Base-by-base conservation (phyloP, 2,113 vertebrate species). In the Podilymbus podiceps region DNA sequence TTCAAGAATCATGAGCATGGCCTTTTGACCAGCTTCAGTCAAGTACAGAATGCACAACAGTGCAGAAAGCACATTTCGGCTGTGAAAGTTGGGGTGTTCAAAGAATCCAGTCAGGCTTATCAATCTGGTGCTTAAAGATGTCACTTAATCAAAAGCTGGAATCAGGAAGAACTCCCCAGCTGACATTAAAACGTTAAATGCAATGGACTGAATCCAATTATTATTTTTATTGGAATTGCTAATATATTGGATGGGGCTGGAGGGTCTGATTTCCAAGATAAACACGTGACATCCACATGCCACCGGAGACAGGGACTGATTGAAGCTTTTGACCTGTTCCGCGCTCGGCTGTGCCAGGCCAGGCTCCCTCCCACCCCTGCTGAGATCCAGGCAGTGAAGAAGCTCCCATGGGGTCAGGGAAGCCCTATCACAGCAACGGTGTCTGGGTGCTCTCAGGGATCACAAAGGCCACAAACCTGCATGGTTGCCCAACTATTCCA, bases 211-310 rank as follows among this genome's bases (percentile, higher is more conserved):
- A 93, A 88, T 79, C 75, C 63, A 92, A 73, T 90, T 82, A 91
- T 79, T 95, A 93, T 63, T 89, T 91, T 88, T 91, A 88, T 75
- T 95, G 88, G 81, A 89, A 82, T 92, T 95, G 82, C 40, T 91
- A 76, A 73, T 93, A 49, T 8, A 49, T 5, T 27, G 74, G 40
- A 88, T 66, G 67, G 58, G 56, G 71, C 75, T 88, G 66, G 66
- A 82, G 63, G 49, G 22, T 52, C 79, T 50, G 82, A 85, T 75
- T 91, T 85, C 66, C 72, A 75, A 72, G 78, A 91, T 17, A 79
- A 92, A 79, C 58, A 59, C 0, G 3, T 76, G 88, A 49, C 71
- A 68, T 64, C 85, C 59, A 1, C 59, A 1, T 63, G 60, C 22
- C 78, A 42, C 47, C 25, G 67, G 52, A 85, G 81, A 75, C 52